These are phyloP conservation scores for Mythimna lalbum DNA, from an alignment of 2,888 invertebrate genomes.

Conservation along the genomic window DNA sequence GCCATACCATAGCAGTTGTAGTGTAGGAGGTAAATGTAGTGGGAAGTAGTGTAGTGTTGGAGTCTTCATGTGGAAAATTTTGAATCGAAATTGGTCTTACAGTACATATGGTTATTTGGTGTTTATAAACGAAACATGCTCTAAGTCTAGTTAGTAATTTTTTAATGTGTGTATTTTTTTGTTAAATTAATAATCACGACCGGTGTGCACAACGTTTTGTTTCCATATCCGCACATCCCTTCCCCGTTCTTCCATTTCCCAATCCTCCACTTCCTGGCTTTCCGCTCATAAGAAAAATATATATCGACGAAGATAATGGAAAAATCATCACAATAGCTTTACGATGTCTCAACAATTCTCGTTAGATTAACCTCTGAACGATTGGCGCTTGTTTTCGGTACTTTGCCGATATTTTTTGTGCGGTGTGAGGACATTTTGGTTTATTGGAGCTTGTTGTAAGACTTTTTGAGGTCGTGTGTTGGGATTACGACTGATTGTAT, in stretches of 20 bases:
- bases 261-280: slow-evolving; percentile 11
- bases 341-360: slow-evolving; percentile 40
- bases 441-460: background rate
- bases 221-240: slow-evolving; percentile 21
- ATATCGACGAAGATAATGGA: slow-evolving; percentile 64
- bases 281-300: slow-evolving; percentile 64
- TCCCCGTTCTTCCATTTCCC: background rate
- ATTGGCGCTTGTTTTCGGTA: slow-evolving; percentile 31
- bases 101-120: too few species aligned
- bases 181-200: slow-evolving; percentile 29
- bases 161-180: too few species aligned
- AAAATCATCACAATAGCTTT: slow-evolving; percentile 68
- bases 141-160: too few species aligned
- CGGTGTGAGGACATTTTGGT: background rate
- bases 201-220: slow-evolving; percentile 20
- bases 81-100: too few species aligned
- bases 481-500: background rate
- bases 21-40: too few species aligned
- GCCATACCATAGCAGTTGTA: too few species aligned
- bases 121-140: too few species aligned
- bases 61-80: too few species aligned
- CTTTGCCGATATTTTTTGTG: slow-evolving; percentile 29
- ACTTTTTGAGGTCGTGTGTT: background rate
- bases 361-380: slow-evolving; percentile 50
- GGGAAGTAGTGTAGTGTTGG: too few species aligned